Base-by-base conservation (phyloP, 2,888 invertebrate species). In the Liodrosophila aerea region DNA sequence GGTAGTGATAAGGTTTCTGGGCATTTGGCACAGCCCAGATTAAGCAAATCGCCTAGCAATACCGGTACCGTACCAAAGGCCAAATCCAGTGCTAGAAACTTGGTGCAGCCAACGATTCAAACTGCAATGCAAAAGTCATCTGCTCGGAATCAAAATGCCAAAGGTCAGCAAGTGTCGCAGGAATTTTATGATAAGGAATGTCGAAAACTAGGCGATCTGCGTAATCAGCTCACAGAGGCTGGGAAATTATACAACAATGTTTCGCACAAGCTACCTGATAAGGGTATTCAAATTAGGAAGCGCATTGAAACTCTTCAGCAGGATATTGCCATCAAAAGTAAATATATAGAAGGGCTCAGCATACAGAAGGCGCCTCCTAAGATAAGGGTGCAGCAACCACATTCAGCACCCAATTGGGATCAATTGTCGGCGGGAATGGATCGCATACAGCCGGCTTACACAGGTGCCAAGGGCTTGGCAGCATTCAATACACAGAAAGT, bases 401-500 rank as follows among this genome's bases (percentile, higher is more conserved):
- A 33, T 0, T 29, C 43, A 1, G 5, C 11, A n/a, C 78, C 83
- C 0, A 64, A 80, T 31, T 89, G 89, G 89, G 85, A 89, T 31
- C 87, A 87, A 13, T 63, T 90, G 0, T 87, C 88, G 2, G 84
- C 76, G 7, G 88, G 83, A 0, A 88, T 89, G 0, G 84, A 88
- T 68, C 64, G 83, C 43, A 87, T 90, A 29, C 64, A 88, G 54
- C 90, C 90, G 1, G 80, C 65, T 0, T 72, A 85, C 22, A 88
- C 87, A 0, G 90, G 90, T 1, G 76, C 87, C 66, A 56, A 87
- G 91, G 95, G 95, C 0, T 90, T 95, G 91, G 91, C 92, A 30
- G 95, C 94, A 0, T 93, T 93, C 74, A 92, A 93, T 83, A 92
- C 91, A 1, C 94, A 95, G 78, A 93, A 94, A 63, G 90, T 92